A percentile compares a stretch with the other conserved stretches of the same genome.
Evolutionary conservation across 2,113 vertebrate species (phyloP).

Genomic region (Todiramphus chloris): DNA sequence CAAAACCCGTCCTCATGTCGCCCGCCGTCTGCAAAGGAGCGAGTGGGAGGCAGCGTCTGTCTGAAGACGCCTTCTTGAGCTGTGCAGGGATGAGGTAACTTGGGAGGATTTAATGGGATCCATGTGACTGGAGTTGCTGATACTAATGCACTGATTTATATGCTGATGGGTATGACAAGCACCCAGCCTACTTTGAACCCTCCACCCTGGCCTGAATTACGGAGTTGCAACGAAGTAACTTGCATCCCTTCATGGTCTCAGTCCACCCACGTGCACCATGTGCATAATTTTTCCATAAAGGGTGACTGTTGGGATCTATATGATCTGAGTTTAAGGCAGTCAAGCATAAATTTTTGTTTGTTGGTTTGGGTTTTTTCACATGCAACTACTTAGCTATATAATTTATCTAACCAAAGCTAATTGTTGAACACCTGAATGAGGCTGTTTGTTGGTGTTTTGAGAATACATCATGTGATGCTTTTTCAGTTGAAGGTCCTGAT

Average conservation of each 20-base stretch:
- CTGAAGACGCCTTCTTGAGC: neutral
- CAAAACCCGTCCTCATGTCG: neutral
- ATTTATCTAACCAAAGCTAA: neutral
- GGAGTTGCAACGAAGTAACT: accelerated
- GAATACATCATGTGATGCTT: accelerated
- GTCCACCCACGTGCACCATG: conserved; percentile 20
- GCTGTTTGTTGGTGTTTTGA: neutral
- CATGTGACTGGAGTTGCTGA: neutral
- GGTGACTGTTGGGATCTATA: neutral
- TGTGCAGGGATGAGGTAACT: neutral
- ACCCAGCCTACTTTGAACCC: neutral
- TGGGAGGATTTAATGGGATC: neutral
- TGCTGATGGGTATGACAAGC: neutral
- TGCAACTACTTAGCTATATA: neutral
- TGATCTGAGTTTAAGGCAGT: neutral
- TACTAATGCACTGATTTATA: neutral
- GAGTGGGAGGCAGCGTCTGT: neutral
- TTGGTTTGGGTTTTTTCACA: neutral
- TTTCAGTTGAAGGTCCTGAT: neutral
- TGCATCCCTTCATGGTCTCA: neutral
- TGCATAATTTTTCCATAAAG: neutral
- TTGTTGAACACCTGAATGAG: neutral
- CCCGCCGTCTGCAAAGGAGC: neutral
- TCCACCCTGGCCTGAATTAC: neutral
- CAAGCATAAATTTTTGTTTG: neutral